Percentiles rank a stretch among this genome's conserved stretches.
Evolutionary conservation across 2,797 vertebrate species (phyloP).

Genomic region (Sebastes trivittatus): DNA sequence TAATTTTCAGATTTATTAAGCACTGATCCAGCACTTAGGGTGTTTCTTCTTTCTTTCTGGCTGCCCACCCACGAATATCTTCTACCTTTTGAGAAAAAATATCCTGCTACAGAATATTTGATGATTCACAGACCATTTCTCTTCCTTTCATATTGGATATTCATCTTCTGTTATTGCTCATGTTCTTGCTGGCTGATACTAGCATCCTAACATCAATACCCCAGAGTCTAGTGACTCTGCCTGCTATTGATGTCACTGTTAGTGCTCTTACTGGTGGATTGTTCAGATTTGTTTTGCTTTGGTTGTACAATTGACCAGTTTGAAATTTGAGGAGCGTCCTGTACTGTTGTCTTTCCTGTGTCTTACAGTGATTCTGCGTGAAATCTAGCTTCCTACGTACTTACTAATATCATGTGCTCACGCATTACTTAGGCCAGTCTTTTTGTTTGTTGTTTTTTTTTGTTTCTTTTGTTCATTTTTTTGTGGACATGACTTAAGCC

Average conservation of each 20-base stretch:
- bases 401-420: neutral
- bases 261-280: neutral
- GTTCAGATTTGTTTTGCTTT: slow-evolving; percentile 1
- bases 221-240: slow-evolving; percentile 5
- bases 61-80: neutral
- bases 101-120: neutral
- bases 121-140: slow-evolving; percentile 1
- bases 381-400: slow-evolving; percentile 1
- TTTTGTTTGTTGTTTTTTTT: neutral
- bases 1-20: slow-evolving; percentile 48
- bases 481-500: slow-evolving; percentile 23
- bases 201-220: neutral
- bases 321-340: neutral
- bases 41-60: neutral
- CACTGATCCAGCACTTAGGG: neutral
- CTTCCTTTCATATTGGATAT: neutral
- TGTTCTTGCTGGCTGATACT: neutral
- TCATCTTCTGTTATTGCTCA: neutral
- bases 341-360: neutral
- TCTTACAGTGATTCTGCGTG: neutral
- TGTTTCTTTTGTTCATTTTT: neutral
- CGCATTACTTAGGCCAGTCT: slow-evolving; percentile 2
- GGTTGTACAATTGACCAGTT: neutral
- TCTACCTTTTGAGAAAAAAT: neutral
- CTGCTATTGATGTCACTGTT: slow-evolving; percentile 2